phyloP scores from a whole-genome alignment of 2,797 vertebrate genomes.

The Cossypha niveicapilla region DNA sequence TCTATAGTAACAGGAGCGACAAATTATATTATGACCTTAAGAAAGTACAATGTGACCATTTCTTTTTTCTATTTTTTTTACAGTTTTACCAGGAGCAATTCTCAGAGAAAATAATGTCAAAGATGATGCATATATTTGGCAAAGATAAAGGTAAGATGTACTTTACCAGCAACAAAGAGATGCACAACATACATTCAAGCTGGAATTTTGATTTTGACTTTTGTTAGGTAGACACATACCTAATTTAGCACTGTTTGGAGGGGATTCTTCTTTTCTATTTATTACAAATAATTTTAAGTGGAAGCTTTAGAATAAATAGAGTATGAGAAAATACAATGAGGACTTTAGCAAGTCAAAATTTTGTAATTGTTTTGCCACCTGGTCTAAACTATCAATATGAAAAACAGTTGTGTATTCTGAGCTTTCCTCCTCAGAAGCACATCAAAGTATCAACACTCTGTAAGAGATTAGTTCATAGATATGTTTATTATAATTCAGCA shows the following conservation, averaged over 20 bases:
- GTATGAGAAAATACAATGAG: neutral
- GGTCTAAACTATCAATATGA: neutral
- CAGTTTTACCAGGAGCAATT: neutral
- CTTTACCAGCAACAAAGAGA: neutral
- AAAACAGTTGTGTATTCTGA: neutral
- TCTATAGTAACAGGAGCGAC: conserved; percentile 36
- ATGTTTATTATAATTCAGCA: neutral
- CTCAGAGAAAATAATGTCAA: neutral
- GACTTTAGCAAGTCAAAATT: neutral
- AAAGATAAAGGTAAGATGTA: neutral
- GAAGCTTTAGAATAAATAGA: neutral
- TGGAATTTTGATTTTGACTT: neutral
- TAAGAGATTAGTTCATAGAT: neutral
- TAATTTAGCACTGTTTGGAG: neutral
- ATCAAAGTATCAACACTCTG: neutral
- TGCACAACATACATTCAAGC: neutral
- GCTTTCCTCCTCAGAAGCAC: neutral
- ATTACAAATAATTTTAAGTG: neutral
- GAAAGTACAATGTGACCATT: neutral
- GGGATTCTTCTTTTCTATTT: neutral
- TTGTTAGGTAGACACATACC: neutral
- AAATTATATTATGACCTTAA: conserved; percentile 24
- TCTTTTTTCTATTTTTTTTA: neutral
- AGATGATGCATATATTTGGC: neutral
- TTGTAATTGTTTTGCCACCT: neutral